Conservation (phyloP, 2,888 invertebrate species). For the Nephrotoma appendiculata region DNA sequence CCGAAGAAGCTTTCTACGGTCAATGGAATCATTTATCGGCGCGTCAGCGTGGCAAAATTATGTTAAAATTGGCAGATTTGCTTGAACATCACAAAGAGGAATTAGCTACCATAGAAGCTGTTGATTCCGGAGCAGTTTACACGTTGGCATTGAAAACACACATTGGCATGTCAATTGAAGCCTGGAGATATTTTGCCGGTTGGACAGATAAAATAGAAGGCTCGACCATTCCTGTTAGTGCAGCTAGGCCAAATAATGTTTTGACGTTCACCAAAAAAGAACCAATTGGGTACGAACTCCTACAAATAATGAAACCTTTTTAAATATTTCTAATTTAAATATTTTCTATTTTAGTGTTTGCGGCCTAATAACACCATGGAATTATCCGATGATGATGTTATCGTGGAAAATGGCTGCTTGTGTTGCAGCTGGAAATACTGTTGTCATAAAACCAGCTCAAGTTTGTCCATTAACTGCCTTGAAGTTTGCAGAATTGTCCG, state of each 20-base stretch:
- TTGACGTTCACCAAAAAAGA: slow-evolving; percentile 78
- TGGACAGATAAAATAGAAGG: slow-evolving; percentile 96
- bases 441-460: slow-evolving; percentile 89
- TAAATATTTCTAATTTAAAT: not conserved
- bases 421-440: slow-evolving; percentile 90
- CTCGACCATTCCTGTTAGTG: slow-evolving; percentile 77
- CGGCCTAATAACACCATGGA: slow-evolving; percentile 91
- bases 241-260: slow-evolving; percentile 84
- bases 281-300: slow-evolving; percentile 59
- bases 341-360: slow-evolving; percentile 50
- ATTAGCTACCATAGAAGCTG: slow-evolving; percentile 80
- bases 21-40: slow-evolving; percentile 93
- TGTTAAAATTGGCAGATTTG: slow-evolving; percentile 80
- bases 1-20: slow-evolving; percentile 77
- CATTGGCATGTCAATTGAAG: slow-evolving; percentile 95
- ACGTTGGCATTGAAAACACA: slow-evolving; percentile 93
- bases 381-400: slow-evolving; percentile 97
- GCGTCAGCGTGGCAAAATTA: slow-evolving; percentile 69
- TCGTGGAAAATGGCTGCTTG: slow-evolving; percentile 99
- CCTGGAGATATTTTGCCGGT: slow-evolving; percentile 92
- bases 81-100: slow-evolving; percentile 94
- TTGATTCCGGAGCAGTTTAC: slow-evolving; percentile 95
- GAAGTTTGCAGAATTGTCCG: slow-evolving; percentile 86
- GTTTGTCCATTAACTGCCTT: slow-evolving; percentile 85
- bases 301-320: not conserved